Percentiles rank a stretch among this genome's conserved stretches.
Evolutionary conservation across 2,888 invertebrate species (phyloP).

Genomic region (Sesia bembeciformis): DNA sequence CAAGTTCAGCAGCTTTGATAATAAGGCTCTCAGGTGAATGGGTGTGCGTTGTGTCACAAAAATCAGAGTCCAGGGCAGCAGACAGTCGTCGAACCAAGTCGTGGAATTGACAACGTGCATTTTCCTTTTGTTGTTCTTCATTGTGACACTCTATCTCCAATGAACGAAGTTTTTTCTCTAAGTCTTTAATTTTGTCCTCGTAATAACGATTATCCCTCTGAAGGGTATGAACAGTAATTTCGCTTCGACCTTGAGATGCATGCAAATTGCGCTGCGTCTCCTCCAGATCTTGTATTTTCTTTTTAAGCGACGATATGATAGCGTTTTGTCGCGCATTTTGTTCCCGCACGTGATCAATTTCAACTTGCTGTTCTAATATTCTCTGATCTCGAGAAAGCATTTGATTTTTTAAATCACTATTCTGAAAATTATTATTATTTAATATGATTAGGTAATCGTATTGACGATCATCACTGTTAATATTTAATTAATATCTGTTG

Average conservation of each 20-base stretch:
- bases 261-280: constrained; percentile 83
- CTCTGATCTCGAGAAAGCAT: constrained; percentile 82
- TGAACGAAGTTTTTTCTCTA: constrained; percentile 82
- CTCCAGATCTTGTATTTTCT: constrained; percentile 85
- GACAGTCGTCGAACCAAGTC: constrained; percentile 83
- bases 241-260: constrained; percentile 75
- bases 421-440: constrained; percentile 49
- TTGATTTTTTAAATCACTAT: constrained; percentile 81
- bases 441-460: neutral
- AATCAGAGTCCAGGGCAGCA: constrained; percentile 81
- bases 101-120: constrained; percentile 77
- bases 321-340: constrained; percentile 89
- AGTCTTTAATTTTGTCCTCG: constrained; percentile 85
- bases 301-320: constrained; percentile 84
- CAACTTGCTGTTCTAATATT: constrained; percentile 84
- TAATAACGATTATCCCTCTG: constrained; percentile 82
- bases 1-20: constrained; percentile 85
- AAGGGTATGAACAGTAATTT: constrained; percentile 82
- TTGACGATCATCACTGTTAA: neutral
- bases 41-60: constrained; percentile 77
- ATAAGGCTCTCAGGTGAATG: constrained; percentile 81
- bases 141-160: constrained; percentile 81
- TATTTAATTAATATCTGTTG: neutral
- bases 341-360: constrained; percentile 85
- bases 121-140: constrained; percentile 85